These are phyloP conservation scores for Gallinago solitaria DNA, from an alignment of 2,797 vertebrate species.

Conservation along the genomic window DNA sequence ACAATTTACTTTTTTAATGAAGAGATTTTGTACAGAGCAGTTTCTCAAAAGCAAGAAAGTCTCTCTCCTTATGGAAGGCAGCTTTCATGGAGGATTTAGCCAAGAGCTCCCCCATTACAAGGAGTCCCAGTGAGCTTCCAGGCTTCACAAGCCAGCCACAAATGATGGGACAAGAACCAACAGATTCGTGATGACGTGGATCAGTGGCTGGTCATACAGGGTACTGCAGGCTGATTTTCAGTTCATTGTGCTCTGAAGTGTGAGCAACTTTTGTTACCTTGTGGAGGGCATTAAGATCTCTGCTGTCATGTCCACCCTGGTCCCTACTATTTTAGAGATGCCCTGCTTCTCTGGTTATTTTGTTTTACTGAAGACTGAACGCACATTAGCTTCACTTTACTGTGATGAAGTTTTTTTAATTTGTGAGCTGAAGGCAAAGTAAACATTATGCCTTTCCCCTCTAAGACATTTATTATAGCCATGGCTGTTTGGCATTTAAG, in stretches of 20 bases:
- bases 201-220: not conserved
- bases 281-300: not conserved
- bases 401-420: not conserved
- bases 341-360: not conserved
- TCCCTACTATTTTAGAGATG: not conserved
- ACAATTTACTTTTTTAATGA: not conserved
- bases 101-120: not conserved
- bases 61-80: not conserved
- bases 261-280: not conserved
- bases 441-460: not conserved
- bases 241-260: not conserved
- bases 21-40: not conserved
- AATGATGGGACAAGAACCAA: not conserved
- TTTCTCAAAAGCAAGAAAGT: not conserved
- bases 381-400: not conserved
- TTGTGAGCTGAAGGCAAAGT: not conserved
- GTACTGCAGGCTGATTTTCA: not conserved
- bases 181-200: accelerated
- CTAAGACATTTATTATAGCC: not conserved
- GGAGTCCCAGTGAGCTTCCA: not conserved
- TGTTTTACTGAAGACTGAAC: not conserved
- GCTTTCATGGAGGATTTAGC: not conserved
- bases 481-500: not conserved
- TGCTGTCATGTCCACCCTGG: not conserved
- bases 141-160: not conserved